These are phyloP conservation scores for Grapholita molesta DNA, from an alignment of 1,140 invertebrate genomes.

Conservation along the genomic window DNA sequence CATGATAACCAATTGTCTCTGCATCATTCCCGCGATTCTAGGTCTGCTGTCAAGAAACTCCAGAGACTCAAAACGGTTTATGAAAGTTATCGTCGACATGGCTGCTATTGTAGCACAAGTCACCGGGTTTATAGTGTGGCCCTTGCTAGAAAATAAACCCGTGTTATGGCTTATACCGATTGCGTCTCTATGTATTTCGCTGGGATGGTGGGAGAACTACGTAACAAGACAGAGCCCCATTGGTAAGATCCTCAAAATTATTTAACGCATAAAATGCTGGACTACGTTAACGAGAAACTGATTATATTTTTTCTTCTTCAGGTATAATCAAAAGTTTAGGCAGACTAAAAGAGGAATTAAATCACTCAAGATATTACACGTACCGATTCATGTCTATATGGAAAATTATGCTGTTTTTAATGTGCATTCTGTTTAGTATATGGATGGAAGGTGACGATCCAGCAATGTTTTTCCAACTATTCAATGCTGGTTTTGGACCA, in stretches of 20 bases:
- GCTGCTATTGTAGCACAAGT: constrained; percentile 90
- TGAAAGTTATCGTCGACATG: constrained; percentile 90
- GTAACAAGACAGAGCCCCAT: constrained; percentile 90
- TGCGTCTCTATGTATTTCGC: constrained; percentile 90
- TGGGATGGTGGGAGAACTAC: constrained; percentile 99
- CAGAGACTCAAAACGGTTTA: constrained; percentile 87
- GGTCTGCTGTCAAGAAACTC: constrained; percentile 88
- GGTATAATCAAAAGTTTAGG: constrained; percentile 89
- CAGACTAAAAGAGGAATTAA: constrained; percentile 89
- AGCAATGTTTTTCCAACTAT: constrained; percentile 87
- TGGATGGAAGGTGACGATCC: constrained; percentile 87
- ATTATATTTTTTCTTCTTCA: constrained; percentile 60
- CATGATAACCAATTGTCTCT: constrained; percentile 96
- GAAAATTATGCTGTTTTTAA: constrained; percentile 91
- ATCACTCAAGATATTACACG: constrained; percentile 89
- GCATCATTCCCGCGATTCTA: constrained; percentile 87
- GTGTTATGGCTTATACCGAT: constrained; percentile 91
- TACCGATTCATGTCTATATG: constrained; percentile 93
- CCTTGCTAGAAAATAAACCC: constrained; percentile 84
- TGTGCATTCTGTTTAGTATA: constrained; percentile 85
- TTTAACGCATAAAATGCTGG: constrained; percentile 7
- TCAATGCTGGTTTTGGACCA: constrained; percentile 85
- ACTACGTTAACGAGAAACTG: neutral
- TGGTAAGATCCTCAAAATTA: constrained; percentile 63
- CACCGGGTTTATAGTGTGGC: constrained; percentile 94